Evolutionary conservation across 2,888 invertebrate species (phyloP), one percentile per base, ranked within the genome.

Genomic region (Drosophila mimica): DNA sequence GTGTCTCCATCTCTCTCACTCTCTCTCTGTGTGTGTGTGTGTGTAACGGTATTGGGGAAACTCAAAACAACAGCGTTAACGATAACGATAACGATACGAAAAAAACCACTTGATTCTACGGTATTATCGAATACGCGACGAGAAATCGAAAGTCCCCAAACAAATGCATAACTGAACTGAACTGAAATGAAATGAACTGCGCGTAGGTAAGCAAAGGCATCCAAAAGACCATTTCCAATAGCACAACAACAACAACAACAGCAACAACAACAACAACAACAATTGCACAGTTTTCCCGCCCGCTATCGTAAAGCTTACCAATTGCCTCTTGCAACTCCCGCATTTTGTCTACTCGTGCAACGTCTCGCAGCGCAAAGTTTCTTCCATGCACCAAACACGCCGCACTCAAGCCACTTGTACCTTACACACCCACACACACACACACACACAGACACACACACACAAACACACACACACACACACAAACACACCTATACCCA

Each of bases 21-120:
- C 13, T 15, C 15, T 20, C 20, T 7, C 11, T 46, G 7, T 13
- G 43, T 7, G 20, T 36, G 36, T 58, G 40, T 58, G 46, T 62
- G 57, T 60, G 30, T 88, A 89, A 89, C 85, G 90, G 85, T 79
- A 84, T 70, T 71, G 80, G 77, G 75, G 75, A 77, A 77, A 63
- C 52, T 63, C 59, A 77, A 66, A 51, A 59, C 62, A 56, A 63
- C 43, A 48, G 40, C 3, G 25, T 25, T 25, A 25, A 25, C 25
- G 25, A 25, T 25, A 25, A 25, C 25, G 25, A 25, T 25, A 25
- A 25, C 51, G 28, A 51, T 30, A n/a, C n/a, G 30, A 25, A 25
- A 25, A 61, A 75, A 81, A 76, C 86, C 76, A 71, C 81, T 74
- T 65, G 69, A 79, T 79, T 69, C 62, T 63, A 67, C 70, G 51